phyloP scores from a whole-genome alignment of 1,140 invertebrate genomes.

The Calosoma granatense region DNA sequence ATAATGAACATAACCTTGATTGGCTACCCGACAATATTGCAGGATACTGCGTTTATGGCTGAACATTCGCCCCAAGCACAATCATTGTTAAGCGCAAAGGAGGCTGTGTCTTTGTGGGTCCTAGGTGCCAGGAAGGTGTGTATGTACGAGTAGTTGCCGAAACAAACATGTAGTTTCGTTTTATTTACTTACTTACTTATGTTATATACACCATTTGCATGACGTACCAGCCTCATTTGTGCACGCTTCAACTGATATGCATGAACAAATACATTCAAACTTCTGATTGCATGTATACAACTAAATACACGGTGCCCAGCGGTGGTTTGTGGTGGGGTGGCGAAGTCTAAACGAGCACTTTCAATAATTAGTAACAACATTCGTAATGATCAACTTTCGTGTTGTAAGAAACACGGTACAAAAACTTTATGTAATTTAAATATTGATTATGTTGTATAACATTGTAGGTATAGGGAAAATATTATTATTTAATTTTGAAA shows the following conservation, averaged over 20 bases:
- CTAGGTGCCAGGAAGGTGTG: conserved; percentile 77
- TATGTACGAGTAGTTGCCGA: conserved; percentile 34
- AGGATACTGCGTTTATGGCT: conserved; percentile 23
- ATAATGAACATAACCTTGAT: not conserved
- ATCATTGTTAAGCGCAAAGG: conserved; percentile 77
- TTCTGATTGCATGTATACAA: not conserved
- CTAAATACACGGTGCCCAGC: too few species aligned
- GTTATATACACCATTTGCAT: not conserved
- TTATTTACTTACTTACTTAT: not conserved
- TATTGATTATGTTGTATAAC: too few species aligned
- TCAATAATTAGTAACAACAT: too few species aligned
- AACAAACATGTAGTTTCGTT: not conserved
- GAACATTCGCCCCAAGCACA: conserved; percentile 33
- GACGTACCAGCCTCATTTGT: not conserved
- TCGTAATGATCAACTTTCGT: too few species aligned
- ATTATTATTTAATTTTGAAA: too few species aligned
- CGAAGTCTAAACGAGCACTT: too few species aligned
- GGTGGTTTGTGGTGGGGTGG: too few species aligned
- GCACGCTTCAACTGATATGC: not conserved
- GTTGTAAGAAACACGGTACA: too few species aligned
- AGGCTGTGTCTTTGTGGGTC: conserved; percentile 82
- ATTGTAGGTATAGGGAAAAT: too few species aligned
- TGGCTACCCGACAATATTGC: conserved; percentile 44
- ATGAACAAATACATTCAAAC: not conserved
- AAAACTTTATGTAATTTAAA: too few species aligned